Evolutionary conservation across 1,140 invertebrate genomes (phyloP).

Genomic region (Paracyclopina nana): DNA sequence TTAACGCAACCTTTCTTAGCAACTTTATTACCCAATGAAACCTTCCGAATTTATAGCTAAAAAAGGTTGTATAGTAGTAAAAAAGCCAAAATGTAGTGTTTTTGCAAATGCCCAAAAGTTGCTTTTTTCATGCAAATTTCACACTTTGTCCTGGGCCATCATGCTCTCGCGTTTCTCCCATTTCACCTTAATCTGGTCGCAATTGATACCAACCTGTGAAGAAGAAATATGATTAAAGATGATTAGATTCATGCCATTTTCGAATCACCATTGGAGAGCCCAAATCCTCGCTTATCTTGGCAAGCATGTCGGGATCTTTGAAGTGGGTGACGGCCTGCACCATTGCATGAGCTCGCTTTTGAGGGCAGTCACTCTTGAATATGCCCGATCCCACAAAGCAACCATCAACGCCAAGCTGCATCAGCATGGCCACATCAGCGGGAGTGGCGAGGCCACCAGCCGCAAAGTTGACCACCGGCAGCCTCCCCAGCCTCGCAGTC

Average conservation of each 20-base stretch:
- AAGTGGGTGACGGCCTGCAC: slow-evolving; percentile 66
- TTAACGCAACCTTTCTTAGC: too few relatives aligned
- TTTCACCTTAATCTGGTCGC: slow-evolving; percentile 8
- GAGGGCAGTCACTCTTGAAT: slow-evolving; percentile 2
- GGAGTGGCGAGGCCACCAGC: slow-evolving; percentile 13
- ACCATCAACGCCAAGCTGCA: slow-evolving; percentile 15
- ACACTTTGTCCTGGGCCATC: too few relatives aligned
- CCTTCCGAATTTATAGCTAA: too few relatives aligned
- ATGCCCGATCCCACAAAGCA: slow-evolving; percentile 11
- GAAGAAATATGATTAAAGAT: background rate
- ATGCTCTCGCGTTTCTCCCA: slow-evolving; percentile 10
- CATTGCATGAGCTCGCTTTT: background rate
- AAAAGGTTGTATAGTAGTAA: too few relatives aligned
- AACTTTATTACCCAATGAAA: too few relatives aligned
- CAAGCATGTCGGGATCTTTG: slow-evolving; percentile 54
- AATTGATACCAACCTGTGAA: slow-evolving; percentile 10
- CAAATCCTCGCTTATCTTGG: slow-evolving; percentile 37
- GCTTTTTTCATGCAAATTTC: too few relatives aligned
- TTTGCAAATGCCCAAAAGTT: too few relatives aligned
- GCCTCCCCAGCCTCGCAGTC: slow-evolving; percentile 4
- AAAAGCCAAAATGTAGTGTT: too few relatives aligned
- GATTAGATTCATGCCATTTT: background rate
- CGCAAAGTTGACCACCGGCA: slow-evolving; percentile 15
- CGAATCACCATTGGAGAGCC: slow-evolving; percentile 10
- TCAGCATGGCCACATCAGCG: slow-evolving; percentile 10